Conservation (phyloP, 1,140 invertebrate genomes). For the Schmidtea mediterranea region DNA sequence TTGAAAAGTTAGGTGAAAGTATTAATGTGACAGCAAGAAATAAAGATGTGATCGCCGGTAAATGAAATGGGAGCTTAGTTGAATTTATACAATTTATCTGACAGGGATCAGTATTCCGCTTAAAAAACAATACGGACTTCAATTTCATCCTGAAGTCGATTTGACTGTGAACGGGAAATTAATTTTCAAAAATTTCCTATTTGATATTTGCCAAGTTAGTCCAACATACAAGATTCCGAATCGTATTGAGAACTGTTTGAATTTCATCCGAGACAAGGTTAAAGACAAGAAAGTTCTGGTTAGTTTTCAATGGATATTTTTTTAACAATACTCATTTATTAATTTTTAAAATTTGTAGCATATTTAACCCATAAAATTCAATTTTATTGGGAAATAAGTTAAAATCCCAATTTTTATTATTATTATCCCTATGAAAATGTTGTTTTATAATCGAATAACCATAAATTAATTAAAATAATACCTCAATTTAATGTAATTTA, state of each 20-base stretch:
- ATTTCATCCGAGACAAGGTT: constrained; percentile 64
- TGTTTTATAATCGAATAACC: too few relatives aligned
- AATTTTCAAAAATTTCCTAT: constrained; percentile 80
- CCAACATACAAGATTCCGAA: constrained; percentile 62
- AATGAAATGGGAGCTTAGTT: background rate
- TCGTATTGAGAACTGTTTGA: constrained; percentile 64
- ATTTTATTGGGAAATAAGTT: too few relatives aligned
- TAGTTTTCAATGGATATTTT: too few relatives aligned
- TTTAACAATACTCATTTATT: too few relatives aligned
- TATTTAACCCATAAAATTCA: too few relatives aligned
- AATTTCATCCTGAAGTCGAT: constrained; percentile 71
- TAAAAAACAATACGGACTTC: constrained; percentile 62
- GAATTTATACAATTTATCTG: too few relatives aligned
- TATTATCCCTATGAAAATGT: too few relatives aligned
- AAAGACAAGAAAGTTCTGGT: constrained; percentile 73
- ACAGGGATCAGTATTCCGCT: background rate
- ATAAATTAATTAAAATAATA: too few relatives aligned
- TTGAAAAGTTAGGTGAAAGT: constrained; percentile 57
- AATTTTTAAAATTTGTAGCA: too few relatives aligned
- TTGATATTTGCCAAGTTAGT: constrained; percentile 54
- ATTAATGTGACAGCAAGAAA: constrained; percentile 58
- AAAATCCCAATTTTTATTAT: too few relatives aligned
- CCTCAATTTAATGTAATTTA: too few relatives aligned
- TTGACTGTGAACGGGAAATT: constrained; percentile 61
- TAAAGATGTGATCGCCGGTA: constrained; percentile 45